Evolutionary conservation across 2,113 vertebrate genomes (phyloP).

Genomic region (Notothenia coriiceps): DNA sequence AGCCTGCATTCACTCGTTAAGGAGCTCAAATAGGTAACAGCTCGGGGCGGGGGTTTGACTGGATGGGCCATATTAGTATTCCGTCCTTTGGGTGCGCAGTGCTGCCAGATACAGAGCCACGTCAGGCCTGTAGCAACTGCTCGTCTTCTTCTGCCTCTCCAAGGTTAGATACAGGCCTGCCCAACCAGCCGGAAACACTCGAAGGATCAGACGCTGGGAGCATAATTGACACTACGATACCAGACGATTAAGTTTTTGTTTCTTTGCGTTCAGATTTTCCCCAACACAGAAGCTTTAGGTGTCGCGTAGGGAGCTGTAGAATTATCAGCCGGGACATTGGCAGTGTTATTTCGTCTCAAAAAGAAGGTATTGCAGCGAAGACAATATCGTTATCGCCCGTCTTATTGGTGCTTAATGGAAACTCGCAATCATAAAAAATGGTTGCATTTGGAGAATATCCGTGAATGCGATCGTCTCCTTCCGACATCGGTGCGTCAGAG

Average conservation of each 20-base stretch:
- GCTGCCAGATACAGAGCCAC: slow-evolving; percentile 82
- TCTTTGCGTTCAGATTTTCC: slow-evolving; percentile 22
- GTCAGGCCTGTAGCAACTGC: slow-evolving; percentile 87
- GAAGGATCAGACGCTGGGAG: slow-evolving; percentile 62
- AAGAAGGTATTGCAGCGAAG: slow-evolving; percentile 38
- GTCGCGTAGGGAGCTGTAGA: slow-evolving; percentile 17
- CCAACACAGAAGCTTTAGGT: slow-evolving; percentile 11
- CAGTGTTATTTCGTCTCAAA: slow-evolving; percentile 32
- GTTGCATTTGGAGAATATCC: slow-evolving; percentile 78
- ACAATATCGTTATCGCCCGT: slow-evolving; percentile 67
- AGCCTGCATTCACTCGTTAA: slow-evolving; percentile 7
- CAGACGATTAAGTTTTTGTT: slow-evolving; percentile 34
- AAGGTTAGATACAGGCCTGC: slow-evolving; percentile 81
- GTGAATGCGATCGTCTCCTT: slow-evolving; percentile 71
- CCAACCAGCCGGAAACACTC: slow-evolving; percentile 56
- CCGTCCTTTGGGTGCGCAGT: slow-evolving; percentile 87
- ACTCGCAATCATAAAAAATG: slow-evolving; percentile 82
- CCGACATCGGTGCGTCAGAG: slow-evolving; percentile 77
- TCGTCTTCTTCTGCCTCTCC: slow-evolving; percentile 82
- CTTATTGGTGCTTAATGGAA: slow-evolving; percentile 85
- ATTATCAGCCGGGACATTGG: slow-evolving; percentile 32
- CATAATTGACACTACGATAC: slow-evolving; percentile 50
- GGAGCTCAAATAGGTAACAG: slow-evolving; percentile 3
- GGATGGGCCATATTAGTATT: slow-evolving; percentile 85
- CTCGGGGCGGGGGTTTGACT: slow-evolving; percentile 67